These are phyloP conservation scores for Pseudochaenichthys georgianus DNA, from an alignment of 2,797 vertebrate species.

Conservation along the genomic window DNA sequence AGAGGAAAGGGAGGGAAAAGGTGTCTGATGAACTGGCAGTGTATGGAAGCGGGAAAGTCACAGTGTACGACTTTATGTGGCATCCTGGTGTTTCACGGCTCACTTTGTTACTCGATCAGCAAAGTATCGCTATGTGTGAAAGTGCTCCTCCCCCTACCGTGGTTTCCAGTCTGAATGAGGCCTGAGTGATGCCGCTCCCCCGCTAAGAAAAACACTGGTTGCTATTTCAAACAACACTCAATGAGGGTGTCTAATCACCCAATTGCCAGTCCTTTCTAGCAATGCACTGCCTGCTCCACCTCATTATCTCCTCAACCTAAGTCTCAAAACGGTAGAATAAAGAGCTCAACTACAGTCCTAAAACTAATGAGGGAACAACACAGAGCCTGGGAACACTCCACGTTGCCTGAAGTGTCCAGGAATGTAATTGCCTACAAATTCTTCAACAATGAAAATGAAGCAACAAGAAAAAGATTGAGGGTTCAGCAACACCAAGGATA, in stretches of 20 bases:
- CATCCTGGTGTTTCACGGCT: conserved; percentile 83
- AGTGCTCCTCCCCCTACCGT: conserved; percentile 64
- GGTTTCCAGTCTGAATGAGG: conserved; percentile 70
- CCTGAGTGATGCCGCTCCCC: conserved; percentile 68
- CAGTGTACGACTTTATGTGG: conserved; percentile 77
- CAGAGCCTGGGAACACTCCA: conserved; percentile 44
- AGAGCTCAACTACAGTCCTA: conserved; percentile 55
- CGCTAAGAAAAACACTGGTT: conserved; percentile 75
- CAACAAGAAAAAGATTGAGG: neutral
- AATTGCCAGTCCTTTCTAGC: conserved; percentile 64
- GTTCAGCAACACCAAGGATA: conserved; percentile 18
- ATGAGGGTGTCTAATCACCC: conserved; percentile 79
- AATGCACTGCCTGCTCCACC: conserved; percentile 67
- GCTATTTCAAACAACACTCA: conserved; percentile 84
- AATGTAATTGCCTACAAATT: conserved; percentile 38
- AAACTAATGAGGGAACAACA: conserved; percentile 61
- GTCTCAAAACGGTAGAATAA: conserved; percentile 57
- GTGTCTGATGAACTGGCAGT: conserved; percentile 35
- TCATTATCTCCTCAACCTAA: conserved; percentile 65
- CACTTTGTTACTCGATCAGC: conserved; percentile 86
- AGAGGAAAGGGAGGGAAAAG: conserved; percentile 10
- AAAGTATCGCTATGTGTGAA: conserved; percentile 83
- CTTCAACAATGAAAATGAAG: conserved; percentile 10
- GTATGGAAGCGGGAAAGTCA: conserved; percentile 68
- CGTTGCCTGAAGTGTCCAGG: conserved; percentile 20